Evolutionary conservation across 1,140 invertebrate genomes (phyloP).

Genomic region (Pachyrhynchus sulphureomaculatus): DNA sequence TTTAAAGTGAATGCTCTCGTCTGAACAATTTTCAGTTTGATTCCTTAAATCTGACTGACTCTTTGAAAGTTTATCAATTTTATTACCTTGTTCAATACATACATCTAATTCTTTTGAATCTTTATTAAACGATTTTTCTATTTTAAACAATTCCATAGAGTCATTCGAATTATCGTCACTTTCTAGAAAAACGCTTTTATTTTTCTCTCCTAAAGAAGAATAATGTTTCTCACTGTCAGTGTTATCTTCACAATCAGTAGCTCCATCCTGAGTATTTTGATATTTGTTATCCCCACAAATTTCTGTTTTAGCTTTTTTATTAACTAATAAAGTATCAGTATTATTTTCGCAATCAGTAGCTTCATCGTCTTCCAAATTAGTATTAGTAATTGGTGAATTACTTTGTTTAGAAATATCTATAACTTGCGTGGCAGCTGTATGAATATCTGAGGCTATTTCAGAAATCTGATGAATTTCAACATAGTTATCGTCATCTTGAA

Average conservation of each 20-base stretch:
- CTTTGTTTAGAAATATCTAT: background rate
- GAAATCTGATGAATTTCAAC: background rate
- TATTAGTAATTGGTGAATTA: background rate
- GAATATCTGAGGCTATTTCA: background rate
- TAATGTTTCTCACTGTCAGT: no score
- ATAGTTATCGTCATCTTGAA: constrained; percentile 1
- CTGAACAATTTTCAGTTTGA: background rate
- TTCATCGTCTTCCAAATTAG: constrained; percentile 2
- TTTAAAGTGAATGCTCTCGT: background rate
- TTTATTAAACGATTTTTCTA: background rate
- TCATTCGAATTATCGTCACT: constrained; percentile 2
- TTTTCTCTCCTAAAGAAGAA: no score
- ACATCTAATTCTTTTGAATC: background rate
- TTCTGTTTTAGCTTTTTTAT: no score
- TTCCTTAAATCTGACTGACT: background rate
- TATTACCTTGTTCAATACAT: background rate
- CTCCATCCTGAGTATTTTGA: background rate
- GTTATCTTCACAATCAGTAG: constrained; percentile 1
- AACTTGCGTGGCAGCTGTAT: background rate
- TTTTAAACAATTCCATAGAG: background rate
- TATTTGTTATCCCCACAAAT: no score
- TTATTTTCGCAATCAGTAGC: constrained; percentile 5
- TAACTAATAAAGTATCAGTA: no score
- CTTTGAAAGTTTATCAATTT: background rate
- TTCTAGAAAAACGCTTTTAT: constrained; percentile 5